Conservation (phyloP, 2,113 vertebrate species). For the Zosterops borbonicus region DNA sequence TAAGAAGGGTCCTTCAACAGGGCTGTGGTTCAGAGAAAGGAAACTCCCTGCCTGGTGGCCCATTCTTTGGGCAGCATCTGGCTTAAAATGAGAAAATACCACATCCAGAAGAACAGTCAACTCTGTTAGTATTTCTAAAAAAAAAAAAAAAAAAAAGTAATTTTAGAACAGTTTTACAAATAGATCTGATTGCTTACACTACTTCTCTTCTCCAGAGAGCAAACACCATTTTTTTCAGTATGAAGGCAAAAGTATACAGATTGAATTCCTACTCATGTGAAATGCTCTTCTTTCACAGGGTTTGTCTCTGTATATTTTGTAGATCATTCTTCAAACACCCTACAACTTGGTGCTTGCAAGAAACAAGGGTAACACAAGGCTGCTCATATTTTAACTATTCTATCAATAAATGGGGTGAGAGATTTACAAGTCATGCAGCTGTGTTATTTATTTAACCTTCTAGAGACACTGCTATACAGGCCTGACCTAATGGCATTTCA, state of each 20-base stretch:
- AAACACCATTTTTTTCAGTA: accelerated
- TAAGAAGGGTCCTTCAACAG: neutral
- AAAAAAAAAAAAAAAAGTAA: neutral
- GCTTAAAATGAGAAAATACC: neutral
- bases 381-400: neutral
- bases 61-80: neutral
- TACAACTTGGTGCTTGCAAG: neutral
- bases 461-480: neutral
- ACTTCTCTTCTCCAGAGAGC: neutral
- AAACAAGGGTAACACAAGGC: neutral
- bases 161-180: neutral
- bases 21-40: neutral
- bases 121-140: neutral
- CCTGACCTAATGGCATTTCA: neutral
- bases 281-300: neutral
- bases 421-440: neutral
- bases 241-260: neutral
- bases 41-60: neutral
- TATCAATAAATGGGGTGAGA: neutral
- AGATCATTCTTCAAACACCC: neutral
- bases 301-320: neutral
- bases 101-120: neutral
- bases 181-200: neutral
- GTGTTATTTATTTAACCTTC: neutral
- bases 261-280: neutral